Evolutionary conservation across 1,140 invertebrate genomes (phyloP).

Genomic region (Paraescarpia echinospica): DNA sequence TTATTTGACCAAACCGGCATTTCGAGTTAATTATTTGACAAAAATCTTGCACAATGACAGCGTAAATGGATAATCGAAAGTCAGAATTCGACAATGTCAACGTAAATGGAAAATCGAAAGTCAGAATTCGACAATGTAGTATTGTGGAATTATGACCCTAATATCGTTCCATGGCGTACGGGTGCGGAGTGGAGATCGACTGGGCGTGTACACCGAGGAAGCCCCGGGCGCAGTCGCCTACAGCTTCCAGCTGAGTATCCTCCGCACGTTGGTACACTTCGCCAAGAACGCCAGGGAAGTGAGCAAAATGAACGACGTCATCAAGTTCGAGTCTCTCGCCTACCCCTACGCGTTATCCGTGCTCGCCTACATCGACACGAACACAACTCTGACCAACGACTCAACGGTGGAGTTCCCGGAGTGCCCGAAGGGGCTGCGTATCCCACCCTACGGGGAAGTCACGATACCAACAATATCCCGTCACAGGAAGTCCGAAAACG

Average conservation of each 20-base stretch:
- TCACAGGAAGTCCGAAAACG: background rate
- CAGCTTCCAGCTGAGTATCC: background rate
- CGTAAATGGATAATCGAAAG: no score
- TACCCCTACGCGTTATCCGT: conserved; percentile 23
- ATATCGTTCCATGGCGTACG: no score
- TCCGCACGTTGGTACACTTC: background rate
- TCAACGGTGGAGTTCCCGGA: background rate
- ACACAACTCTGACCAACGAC: background rate
- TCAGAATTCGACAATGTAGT: no score
- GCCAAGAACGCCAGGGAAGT: background rate
- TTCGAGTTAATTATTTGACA: no score
- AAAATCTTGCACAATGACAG: no score
- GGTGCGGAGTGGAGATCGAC: background rate
- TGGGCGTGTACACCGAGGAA: conserved; percentile 25
- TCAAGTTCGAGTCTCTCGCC: conserved; percentile 4
- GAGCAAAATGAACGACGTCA: background rate
- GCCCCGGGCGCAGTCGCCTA: conserved; percentile 22
- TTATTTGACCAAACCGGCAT: no score
- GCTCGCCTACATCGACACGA: conserved; percentile 13
- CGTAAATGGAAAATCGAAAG: no score
- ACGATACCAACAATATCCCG: no score
- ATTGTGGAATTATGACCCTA: no score
- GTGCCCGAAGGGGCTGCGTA: background rate
- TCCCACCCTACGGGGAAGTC: no score
- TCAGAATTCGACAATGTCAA: no score